Evolutionary conservation across 2,888 invertebrate species (phyloP).

Genomic region (Pheosia tremula): DNA sequence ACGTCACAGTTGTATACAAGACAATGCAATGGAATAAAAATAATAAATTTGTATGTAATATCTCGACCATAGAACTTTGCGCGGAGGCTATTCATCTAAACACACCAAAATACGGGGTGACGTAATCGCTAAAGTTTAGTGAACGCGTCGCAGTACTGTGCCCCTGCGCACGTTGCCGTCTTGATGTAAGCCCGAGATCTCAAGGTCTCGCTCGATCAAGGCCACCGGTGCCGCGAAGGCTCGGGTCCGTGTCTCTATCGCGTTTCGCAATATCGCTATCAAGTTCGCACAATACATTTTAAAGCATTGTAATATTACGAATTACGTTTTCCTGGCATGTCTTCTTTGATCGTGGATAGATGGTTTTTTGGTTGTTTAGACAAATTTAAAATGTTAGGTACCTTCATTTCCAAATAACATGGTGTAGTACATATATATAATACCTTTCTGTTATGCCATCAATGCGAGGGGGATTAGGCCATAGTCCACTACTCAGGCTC

Average conservation of each 20-base stretch:
- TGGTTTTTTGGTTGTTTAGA: slow-evolving; percentile 1
- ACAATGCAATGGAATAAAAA: slow-evolving; percentile 32
- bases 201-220: slow-evolving; percentile 78
- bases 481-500: no score
- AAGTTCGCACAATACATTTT: slow-evolving; percentile 22
- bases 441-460: no score
- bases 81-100: slow-evolving; percentile 66
- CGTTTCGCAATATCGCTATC: slow-evolving; percentile 30
- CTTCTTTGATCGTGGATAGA: slow-evolving; percentile 3
- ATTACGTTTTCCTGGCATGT: slow-evolving; percentile 12
- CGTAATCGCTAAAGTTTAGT: slow-evolving; percentile 80
- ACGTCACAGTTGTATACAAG: slow-evolving; percentile 28
- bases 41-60: slow-evolving; percentile 48
- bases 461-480: no score
- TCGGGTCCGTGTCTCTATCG: slow-evolving; percentile 38
- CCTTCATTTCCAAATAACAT: slow-evolving; percentile 5
- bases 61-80: slow-evolving; percentile 64
- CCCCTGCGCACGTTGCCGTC: slow-evolving; percentile 57
- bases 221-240: slow-evolving; percentile 63
- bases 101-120: slow-evolving; percentile 69
- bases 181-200: slow-evolving; percentile 51
- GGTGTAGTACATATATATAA: no score
- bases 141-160: slow-evolving; percentile 66
- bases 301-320: background rate
- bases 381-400: slow-evolving; percentile 3